Evolutionary conservation across 2,888 invertebrate species (phyloP), one percentile per base, ranked within the genome.

Genomic region (Eristalinus aeneus): DNA sequence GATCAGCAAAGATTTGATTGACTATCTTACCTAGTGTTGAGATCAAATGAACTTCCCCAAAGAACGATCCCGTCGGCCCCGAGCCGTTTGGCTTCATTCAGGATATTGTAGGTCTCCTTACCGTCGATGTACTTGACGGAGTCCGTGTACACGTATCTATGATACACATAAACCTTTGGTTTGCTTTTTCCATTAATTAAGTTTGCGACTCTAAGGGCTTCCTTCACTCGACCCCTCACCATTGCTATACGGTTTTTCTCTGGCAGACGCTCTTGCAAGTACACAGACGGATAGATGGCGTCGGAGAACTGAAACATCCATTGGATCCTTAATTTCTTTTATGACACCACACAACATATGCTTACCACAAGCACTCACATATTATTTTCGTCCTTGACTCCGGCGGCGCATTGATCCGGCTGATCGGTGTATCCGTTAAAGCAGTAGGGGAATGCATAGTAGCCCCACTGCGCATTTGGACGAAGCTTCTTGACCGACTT

Each of bases 361-460:
- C n/a, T 63, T 73, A 22, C 46, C 22, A 56, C 64, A 53, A 32
- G 65, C 68, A 86, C 85, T 86, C 64, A 86, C 85, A 65, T 86
- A 69, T 86, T 54, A 46, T 86, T 86, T 56, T 86, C 77, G 1
- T 73, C 73, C 16, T 53, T 53, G 2, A 86, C 85, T 31, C 73
- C 85, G 5, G 72, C 72, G 9, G 73, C 81, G 76, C 85, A 86
- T 46, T 73, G 31, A 9, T 34, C 69, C 1, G 85, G 39, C 8
- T 31, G 53, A 10, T 12, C 16, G 0, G 53, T 68, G 16, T 76
- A 31, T 10, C 77, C 73, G 32, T 86, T 86, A 1, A 86, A 86
- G 9, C 85, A 86, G 31, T 82, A 86, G 20, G 85, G 85, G 64
- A 86, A 86, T 6, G 85, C 81, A 60, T 86, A 86, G 10, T 77